Conservation (phyloP, 2,888 invertebrate genomes). For the Epirrita christyi region DNA sequence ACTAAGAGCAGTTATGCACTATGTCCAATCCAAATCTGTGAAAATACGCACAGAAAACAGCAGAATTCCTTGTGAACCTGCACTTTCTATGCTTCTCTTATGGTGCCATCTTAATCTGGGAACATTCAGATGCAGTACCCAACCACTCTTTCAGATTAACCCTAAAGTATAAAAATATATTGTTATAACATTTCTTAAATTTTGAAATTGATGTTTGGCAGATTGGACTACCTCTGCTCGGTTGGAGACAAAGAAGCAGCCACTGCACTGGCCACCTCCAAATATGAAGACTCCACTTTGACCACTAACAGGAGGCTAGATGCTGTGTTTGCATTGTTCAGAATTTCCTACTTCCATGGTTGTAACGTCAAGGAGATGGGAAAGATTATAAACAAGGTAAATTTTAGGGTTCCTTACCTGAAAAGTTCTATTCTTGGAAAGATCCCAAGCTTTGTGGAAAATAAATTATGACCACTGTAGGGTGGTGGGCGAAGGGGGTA, state of each 20-base stretch:
- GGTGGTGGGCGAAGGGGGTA: too few relatives aligned
- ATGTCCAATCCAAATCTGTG: too few relatives aligned
- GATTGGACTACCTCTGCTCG: conserved; percentile 83
- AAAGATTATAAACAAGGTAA: conserved; percentile 79
- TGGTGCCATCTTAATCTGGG: too few relatives aligned
- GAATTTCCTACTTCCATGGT: conserved; percentile 85
- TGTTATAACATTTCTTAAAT: background rate
- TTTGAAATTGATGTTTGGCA: conserved; percentile 44
- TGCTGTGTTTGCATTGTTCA: conserved; percentile 83
- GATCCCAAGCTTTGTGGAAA: too few relatives aligned
- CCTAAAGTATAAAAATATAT: background rate
- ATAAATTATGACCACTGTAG: too few relatives aligned
- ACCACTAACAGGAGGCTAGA: conserved; percentile 84
- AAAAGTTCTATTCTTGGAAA: too few relatives aligned
- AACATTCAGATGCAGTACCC: too few relatives aligned
- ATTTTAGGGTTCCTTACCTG: too few relatives aligned
- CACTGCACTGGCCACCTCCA: conserved; percentile 76
- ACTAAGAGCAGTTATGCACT: too few relatives aligned
- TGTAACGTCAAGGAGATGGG: conserved; percentile 86
- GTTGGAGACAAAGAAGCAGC: conserved; percentile 84
- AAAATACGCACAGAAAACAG: too few relatives aligned
- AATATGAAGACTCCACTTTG: conserved; percentile 81
- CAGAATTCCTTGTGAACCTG: too few relatives aligned
- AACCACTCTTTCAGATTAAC: background rate
- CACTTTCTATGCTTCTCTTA: too few relatives aligned